Evolutionary conservation across 1,140 invertebrate species (phyloP).

Genomic region (Musca domestica): DNA sequence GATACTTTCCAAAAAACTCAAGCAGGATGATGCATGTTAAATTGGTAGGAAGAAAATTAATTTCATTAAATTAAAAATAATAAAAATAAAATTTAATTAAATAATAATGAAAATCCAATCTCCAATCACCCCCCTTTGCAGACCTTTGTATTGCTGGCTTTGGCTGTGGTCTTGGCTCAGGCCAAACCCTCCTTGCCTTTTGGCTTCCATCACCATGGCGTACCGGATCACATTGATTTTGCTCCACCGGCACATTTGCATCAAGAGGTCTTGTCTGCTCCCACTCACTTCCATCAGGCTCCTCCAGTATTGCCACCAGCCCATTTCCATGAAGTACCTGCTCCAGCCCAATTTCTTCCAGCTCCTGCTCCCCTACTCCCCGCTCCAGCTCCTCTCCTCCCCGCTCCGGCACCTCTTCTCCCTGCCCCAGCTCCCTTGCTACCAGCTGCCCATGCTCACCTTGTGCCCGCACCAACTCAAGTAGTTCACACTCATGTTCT

Average conservation of each 20-base stretch:
- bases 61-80: neutral
- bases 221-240: conserved; percentile 29
- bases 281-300: conserved; percentile 24
- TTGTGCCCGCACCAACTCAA: conserved; percentile 26
- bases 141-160: conserved; percentile 23
- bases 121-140: neutral
- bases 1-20: conserved; percentile 17
- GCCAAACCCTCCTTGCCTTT: conserved; percentile 43
- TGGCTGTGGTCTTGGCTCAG: conserved; percentile 26
- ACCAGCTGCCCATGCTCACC: conserved; percentile 2
- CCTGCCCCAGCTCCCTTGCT: conserved; percentile 27
- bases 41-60: conserved; percentile 35
- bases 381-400: conserved; percentile 26
- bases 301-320: conserved; percentile 7
- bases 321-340: neutral
- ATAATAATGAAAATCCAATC: neutral
- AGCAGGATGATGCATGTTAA: conserved; percentile 43
- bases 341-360: conserved; percentile 23
- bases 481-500: conserved; percentile 28
- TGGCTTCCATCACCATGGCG: conserved; percentile 18
- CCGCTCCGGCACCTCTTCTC: conserved; percentile 21
- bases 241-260: conserved; percentile 25
- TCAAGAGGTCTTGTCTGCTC: conserved; percentile 7
- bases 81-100: neutral
- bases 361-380: conserved; percentile 21